phyloP scores from a whole-genome alignment of 2,888 invertebrate genomes.

The Drosophila lutescens region DNA sequence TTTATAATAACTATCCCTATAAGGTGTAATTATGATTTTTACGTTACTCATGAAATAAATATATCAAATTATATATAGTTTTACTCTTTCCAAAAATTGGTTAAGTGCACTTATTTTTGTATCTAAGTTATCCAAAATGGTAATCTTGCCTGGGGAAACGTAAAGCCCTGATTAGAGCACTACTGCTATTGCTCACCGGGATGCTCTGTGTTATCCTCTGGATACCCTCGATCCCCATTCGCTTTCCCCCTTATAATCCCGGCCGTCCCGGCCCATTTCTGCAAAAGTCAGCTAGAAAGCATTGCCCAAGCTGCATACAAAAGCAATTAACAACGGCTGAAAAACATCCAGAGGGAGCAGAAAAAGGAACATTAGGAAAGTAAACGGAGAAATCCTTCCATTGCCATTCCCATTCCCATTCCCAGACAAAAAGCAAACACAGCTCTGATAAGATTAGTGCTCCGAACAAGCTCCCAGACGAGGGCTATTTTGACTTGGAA shows the following conservation, averaged over 20 bases:
- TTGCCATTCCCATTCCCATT: background rate
- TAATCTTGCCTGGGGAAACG: no score
- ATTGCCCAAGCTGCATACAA: constrained; percentile 45
- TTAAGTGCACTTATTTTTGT: no score
- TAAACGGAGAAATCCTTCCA: background rate
- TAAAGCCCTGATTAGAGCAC: background rate
- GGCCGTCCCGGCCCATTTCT: background rate
- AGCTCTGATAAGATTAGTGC: constrained; percentile 64
- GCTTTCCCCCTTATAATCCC: background rate
- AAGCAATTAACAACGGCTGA: constrained; percentile 65
- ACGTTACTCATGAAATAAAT: no score
- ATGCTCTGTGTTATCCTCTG: background rate
- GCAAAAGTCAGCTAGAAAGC: constrained; percentile 17
- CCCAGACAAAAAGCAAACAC: constrained; percentile 24
- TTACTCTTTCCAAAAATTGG: no score
- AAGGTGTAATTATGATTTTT: no score
- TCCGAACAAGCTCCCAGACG: constrained; percentile 37
- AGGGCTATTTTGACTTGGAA: constrained; percentile 28
- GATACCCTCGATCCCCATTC: background rate
- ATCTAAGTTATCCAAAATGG: no score
- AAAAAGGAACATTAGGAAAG: background rate
- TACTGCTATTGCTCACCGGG: background rate
- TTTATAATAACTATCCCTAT: background rate
- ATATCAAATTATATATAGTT: no score
- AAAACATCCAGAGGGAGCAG: constrained; percentile 16